Percentiles rank a stretch among this genome's conserved stretches.
phyloP scores from a whole-genome alignment of 2,888 invertebrate species.

The Stenotaenia linearis region DNA sequence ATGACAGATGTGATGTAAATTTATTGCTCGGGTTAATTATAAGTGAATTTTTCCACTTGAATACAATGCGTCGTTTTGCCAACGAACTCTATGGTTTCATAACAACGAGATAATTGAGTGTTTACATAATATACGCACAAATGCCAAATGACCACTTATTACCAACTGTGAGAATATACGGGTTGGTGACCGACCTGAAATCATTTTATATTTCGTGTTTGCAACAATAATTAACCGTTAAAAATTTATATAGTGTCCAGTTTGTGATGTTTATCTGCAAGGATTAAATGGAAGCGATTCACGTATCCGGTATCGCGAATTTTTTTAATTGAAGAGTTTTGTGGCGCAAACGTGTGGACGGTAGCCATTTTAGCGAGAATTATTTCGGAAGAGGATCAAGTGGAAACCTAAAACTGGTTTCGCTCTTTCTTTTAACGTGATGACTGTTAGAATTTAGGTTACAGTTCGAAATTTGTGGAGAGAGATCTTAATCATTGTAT shows the following conservation, averaged over 20 bases:
- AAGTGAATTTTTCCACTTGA: not conserved
- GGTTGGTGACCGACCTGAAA: not conserved
- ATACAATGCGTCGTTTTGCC: conserved; percentile 4
- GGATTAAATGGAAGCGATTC: too few relatives aligned
- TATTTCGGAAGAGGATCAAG: too few relatives aligned
- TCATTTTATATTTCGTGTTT: not conserved
- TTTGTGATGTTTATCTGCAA: too few relatives aligned
- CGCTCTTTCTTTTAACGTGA: too few relatives aligned
- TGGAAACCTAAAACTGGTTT: too few relatives aligned
- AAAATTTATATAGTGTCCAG: too few relatives aligned
- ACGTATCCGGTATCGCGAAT: too few relatives aligned
- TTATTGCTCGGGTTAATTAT: not conserved
- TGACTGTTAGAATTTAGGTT: not conserved
- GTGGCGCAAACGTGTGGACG: too few relatives aligned
- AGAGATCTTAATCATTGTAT: not conserved
- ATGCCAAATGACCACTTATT: too few relatives aligned
- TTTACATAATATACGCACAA: not conserved
- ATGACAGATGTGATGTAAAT: not conserved
- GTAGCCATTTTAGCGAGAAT: too few relatives aligned
- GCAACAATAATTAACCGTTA: too few relatives aligned
- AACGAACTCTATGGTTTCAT: not conserved
- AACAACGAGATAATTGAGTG: not conserved
- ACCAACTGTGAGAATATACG: not conserved
- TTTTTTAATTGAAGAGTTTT: too few relatives aligned
- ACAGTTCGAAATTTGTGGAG: not conserved